phyloP scores from a whole-genome alignment of 2,113 vertebrate genomes.

The Anhinga rufa region DNA sequence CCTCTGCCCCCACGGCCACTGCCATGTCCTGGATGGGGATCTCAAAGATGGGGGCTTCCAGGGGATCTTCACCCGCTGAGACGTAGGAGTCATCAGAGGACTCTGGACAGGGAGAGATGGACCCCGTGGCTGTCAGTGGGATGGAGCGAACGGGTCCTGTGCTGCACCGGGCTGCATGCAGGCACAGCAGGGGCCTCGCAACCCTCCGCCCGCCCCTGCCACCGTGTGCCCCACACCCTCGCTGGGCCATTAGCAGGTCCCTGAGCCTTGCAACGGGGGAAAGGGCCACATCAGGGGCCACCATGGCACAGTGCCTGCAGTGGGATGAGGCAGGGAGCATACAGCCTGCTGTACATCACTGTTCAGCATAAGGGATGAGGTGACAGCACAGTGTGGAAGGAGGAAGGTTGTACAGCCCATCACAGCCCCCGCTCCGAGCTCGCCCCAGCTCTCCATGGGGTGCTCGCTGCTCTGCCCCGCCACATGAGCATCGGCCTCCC shows the following conservation, averaged over 20 bases:
- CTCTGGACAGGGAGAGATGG: constrained; percentile 71
- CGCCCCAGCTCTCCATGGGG: accelerated
- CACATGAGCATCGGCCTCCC: neutral
- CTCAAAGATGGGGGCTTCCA: constrained; percentile 94
- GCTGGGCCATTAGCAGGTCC: neutral
- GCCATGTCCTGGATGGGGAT: constrained; percentile 83
- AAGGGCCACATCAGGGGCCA: neutral
- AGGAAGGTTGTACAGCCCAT: neutral
- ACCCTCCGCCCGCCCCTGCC: neutral
- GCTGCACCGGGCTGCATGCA: accelerated
- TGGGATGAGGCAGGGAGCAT: neutral
- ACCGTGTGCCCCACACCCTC: neutral
- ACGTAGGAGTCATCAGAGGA: constrained; percentile 97
- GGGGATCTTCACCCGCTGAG: constrained; percentile 92
- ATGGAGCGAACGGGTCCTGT: neutral
- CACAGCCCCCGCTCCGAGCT: accelerated
- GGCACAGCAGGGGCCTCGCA: neutral
- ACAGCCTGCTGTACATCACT: neutral
- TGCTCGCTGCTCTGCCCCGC: neutral
- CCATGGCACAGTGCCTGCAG: neutral
- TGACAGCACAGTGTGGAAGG: neutral
- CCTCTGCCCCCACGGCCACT: constrained; percentile 80
- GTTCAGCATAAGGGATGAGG: neutral
- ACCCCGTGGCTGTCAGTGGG: neutral
- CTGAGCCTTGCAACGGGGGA: neutral